A percentile compares a stretch with the other conserved stretches of the same genome.
Evolutionary conservation across 2,113 vertebrate genomes (phyloP).

Genomic region (Gallinago paraguaiae): DNA sequence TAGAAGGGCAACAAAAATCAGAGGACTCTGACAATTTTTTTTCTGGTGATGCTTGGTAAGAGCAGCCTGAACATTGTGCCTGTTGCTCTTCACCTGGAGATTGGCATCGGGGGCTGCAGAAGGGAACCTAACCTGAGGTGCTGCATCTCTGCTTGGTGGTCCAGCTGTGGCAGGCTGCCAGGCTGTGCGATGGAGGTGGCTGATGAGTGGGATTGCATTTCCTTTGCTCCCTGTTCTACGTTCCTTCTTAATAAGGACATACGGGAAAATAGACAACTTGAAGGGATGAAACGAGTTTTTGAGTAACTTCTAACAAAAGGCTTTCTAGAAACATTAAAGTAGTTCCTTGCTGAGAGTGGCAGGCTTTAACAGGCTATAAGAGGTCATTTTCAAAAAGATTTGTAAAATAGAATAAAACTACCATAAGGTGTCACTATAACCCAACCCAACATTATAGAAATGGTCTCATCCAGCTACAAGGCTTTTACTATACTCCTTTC

Average conservation of each 20-base stretch:
- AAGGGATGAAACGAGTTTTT: neutral
- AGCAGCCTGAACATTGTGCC: neutral
- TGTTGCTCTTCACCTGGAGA: neutral
- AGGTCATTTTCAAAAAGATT: neutral
- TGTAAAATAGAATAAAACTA: neutral
- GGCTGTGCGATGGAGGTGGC: fast-evolving
- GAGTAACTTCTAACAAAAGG: neutral
- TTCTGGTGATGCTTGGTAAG: neutral
- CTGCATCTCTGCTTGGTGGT: neutral
- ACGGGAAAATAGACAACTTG: neutral
- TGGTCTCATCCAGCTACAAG: neutral
- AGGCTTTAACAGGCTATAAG: neutral
- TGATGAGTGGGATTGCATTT: neutral
- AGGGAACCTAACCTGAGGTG: neutral
- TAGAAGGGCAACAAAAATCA: neutral
- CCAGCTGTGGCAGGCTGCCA: neutral
- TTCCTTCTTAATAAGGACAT: neutral
- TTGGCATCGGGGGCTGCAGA: neutral
- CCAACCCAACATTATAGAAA: neutral
- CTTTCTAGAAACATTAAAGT: neutral
- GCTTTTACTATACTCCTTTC: neutral
- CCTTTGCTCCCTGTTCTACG: neutral
- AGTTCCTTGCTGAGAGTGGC: neutral
- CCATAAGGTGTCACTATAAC: slow-evolving; percentile 75
- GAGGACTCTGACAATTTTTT: neutral